Base-by-base conservation (phyloP, 2,113 vertebrate species). In the Telmatochromis brachygnathus region DNA sequence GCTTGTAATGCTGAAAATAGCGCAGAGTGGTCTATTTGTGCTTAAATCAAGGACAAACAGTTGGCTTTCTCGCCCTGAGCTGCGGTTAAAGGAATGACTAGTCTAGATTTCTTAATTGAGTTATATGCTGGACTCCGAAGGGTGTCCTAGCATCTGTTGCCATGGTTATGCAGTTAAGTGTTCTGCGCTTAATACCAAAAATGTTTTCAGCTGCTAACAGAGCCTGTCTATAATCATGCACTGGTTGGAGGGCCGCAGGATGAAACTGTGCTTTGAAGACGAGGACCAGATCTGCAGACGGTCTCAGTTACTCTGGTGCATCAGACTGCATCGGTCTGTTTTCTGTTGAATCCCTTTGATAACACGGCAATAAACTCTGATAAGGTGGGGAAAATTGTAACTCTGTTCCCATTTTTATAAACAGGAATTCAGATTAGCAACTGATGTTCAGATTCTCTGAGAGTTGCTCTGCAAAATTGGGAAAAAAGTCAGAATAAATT, bases 1-100 rank as follows among this genome's bases (percentile, higher is more conserved):
- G 87, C 82, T 92, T 84, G 87, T 90, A 86, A 90, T 19, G 80
- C 93, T 89, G 87, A 91, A 94, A 95, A 95, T 94, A 94, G 93
- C 51, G 53, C 88, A 81, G 62, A 83, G 81, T 51, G 39, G 79
- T 90, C 45, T 7, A 88, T 89, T 83, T 93, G 83, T 84, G 77
- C 23, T 49, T 12, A 45, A 82, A 65, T 89, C 62, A 17, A 55
- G 70, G 86, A 62, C 39, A 84, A 90, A 86, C 65, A 54, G 81
- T 35, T 55, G 26, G 81, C 73, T 90, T 91, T 86, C 62, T 77
- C 68, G 28, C 81, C 54, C n/a, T 30, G 81, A 90, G 83, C 58
- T 87, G 87, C 28, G 88, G 91, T 91, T 80, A 68, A 4, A 91
- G 86, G 87, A 94, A 93, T 92, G 89, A 91, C 83, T 84, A 54